Percentiles rank a stretch among this genome's conserved stretches.
Conservation (phyloP, 1,140 invertebrate species). For the Aphaenogaster floridana region DNA sequence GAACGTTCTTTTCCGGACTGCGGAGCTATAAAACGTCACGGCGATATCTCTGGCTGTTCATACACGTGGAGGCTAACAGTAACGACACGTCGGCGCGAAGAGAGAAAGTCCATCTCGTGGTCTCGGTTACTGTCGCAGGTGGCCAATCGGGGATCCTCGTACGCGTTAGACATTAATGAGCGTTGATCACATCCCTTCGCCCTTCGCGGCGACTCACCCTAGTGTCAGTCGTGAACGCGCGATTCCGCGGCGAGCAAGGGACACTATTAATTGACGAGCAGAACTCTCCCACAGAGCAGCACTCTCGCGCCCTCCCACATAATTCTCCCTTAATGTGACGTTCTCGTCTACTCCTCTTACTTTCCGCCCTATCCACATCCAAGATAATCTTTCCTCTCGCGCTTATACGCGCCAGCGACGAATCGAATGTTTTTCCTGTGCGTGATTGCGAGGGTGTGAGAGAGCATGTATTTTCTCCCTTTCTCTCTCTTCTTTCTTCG, state of each 20-base stretch:
- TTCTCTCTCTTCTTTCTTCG: background rate
- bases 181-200: background rate
- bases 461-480: conserved; percentile 12
- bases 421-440: conserved; percentile 66
- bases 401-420: conserved; percentile 24
- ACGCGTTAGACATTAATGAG: conserved; percentile 63
- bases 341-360: conserved; percentile 73
- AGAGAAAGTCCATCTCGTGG: conserved; percentile 69
- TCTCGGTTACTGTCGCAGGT: conserved; percentile 63
- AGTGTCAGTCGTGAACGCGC: background rate
- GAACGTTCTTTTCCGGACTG: conserved; percentile 67
- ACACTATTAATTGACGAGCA: conserved; percentile 84
- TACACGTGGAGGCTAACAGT: conserved; percentile 7
- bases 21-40: conserved; percentile 57
- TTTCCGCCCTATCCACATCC: conserved; percentile 69
- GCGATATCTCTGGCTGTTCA: conserved; percentile 44
- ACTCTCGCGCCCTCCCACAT: conserved; percentile 78
- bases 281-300: conserved; percentile 72
- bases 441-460: conserved; percentile 46
- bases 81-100: background rate
- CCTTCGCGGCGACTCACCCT: conserved; percentile 9
- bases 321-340: conserved; percentile 86
- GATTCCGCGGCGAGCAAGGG: conserved; percentile 60
- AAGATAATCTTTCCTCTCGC: conserved; percentile 81
- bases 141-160: conserved; percentile 22